Percentiles rank a stretch among this genome's conserved stretches.
phyloP scores from a whole-genome alignment of 1,140 invertebrate genomes.

The Idris sp. region DNA sequence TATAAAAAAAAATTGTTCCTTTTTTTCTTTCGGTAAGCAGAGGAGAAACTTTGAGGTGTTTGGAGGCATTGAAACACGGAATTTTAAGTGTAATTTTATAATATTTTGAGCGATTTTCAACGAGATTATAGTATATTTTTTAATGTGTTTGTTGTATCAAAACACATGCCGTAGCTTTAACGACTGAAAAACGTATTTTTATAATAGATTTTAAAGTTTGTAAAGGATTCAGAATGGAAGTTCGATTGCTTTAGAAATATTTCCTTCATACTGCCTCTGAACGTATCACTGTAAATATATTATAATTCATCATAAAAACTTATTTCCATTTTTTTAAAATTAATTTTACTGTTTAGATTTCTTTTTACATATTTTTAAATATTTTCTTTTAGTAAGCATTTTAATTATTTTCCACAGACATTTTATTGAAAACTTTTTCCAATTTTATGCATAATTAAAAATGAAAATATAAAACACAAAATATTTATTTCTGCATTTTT shows the following conservation, averaged over 20 bases:
- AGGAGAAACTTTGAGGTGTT: constrained; percentile 40
- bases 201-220: constrained; percentile 32
- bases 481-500: too few relatives aligned
- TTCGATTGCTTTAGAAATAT: constrained; percentile 33
- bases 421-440: too few relatives aligned
- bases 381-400: too few relatives aligned
- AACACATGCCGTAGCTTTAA: constrained; percentile 42
- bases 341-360: too few relatives aligned
- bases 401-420: too few relatives aligned
- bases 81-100: constrained; percentile 35
- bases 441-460: too few relatives aligned
- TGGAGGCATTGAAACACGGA: constrained; percentile 56
- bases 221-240: background rate
- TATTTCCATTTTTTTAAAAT: constrained; percentile 2
- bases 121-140: constrained; percentile 33
- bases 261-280: constrained; percentile 12
- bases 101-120: constrained; percentile 32
- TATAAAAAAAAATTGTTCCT: constrained; percentile 23
- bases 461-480: too few relatives aligned
- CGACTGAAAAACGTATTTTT: constrained; percentile 46
- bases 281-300: constrained; percentile 25
- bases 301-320: too few relatives aligned
- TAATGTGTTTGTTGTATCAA: constrained; percentile 22
- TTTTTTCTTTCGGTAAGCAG: constrained; percentile 10
- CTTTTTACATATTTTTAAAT: too few relatives aligned